phyloP scores from a whole-genome alignment of 2,888 invertebrate species.

The Syrista parreyssii region DNA sequence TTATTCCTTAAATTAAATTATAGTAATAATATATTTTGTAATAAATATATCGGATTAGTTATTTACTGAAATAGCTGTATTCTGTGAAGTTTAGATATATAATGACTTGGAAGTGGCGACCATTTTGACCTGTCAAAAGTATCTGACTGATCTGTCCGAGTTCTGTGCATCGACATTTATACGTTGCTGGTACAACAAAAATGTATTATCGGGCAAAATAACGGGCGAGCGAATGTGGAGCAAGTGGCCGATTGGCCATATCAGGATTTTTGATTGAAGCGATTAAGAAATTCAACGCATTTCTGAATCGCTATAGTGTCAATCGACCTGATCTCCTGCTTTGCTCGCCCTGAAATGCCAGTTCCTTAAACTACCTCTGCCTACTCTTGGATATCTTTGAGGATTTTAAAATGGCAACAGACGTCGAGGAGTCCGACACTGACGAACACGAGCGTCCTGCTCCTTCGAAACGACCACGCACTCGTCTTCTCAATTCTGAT shows the following conservation, averaged over 20 bases:
- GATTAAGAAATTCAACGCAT: background rate
- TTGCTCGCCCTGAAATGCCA: background rate
- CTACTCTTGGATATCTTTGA: background rate
- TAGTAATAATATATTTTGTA: background rate
- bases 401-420: conserved; percentile 54
- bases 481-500: conserved; percentile 25
- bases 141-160: background rate
- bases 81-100: background rate
- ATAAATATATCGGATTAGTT: background rate
- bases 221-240: background rate
- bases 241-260: background rate
- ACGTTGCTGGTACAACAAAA: background rate
- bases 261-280: background rate
- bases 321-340: background rate
- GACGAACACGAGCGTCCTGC: conserved; percentile 55
- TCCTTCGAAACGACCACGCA: conserved; percentile 55
- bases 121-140: background rate
- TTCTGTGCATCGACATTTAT: background rate
- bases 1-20: background rate
- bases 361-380: background rate
- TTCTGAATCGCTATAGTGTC: background rate
- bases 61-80: background rate
- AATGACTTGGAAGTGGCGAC: background rate
- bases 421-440: conserved; percentile 59
- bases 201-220: background rate